Conservation (phyloP, 2,888 invertebrate species). For the Phyllotreta cruciferae region DNA sequence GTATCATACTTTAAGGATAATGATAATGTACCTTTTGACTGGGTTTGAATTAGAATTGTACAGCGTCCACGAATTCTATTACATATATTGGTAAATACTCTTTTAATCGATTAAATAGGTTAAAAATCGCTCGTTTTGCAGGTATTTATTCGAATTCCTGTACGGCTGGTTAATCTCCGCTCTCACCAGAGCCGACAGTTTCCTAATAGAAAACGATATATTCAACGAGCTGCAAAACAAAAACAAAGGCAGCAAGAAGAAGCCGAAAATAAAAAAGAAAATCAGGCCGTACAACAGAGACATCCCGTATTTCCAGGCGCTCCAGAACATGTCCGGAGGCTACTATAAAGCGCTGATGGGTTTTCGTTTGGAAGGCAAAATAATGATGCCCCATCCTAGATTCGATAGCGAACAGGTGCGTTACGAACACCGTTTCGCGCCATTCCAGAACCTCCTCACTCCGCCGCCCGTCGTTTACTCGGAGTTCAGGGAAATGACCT, state of each 20-base stretch:
- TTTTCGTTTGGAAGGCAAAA: conserved; percentile 85
- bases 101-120: too few species aligned
- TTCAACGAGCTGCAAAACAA: conserved; percentile 58
- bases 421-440: conserved; percentile 92
- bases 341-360: conserved; percentile 95
- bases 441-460: conserved; percentile 83
- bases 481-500: conserved; percentile 87
- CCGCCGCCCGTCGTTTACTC: conserved; percentile 92
- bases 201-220: conserved; percentile 73
- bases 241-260: conserved; percentile 69
- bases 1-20: conserved; percentile 89
- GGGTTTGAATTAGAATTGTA: conserved; percentile 96
- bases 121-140: too few species aligned
- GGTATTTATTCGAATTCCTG: conserved; percentile 92
- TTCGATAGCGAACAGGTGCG: conserved; percentile 95
- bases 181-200: conserved; percentile 85
- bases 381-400: conserved; percentile 82
- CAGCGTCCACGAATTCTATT: conserved; percentile 94
- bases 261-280: conserved; percentile 66
- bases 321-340: conserved; percentile 94
- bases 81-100: conserved; percentile 88
- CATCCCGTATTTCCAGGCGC: conserved; percentile 86
- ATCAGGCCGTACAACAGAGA: conserved; percentile 80
- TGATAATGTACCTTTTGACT: conserved; percentile 92
- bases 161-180: conserved; percentile 95